A percentile compares a stretch with the other conserved stretches of the same genome.
Evolutionary conservation across 2,113 vertebrate species (phyloP).

Genomic region (Campylorhamphus procurvoides): DNA sequence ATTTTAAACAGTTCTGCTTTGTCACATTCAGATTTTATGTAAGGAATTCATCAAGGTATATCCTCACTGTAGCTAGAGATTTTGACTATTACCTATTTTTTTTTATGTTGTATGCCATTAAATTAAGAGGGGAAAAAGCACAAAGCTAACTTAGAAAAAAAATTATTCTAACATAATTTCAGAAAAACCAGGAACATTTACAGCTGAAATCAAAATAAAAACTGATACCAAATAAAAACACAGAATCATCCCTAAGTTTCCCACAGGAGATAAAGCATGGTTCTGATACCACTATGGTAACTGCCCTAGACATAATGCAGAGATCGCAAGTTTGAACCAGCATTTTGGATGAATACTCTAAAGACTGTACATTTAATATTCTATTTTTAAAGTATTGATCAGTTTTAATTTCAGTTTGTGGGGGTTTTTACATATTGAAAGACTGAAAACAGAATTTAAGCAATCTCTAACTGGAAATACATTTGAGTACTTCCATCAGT

Average conservation of each 20-base stretch:
- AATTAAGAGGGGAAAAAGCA: background rate
- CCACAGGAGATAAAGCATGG: background rate
- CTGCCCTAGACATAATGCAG: background rate
- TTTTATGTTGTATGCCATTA: background rate
- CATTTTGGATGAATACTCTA: background rate
- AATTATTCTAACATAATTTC: background rate
- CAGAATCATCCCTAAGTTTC: background rate
- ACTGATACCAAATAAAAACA: background rate
- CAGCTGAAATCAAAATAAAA: background rate
- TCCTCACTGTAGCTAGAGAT: background rate
- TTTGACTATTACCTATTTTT: background rate
- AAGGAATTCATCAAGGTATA: background rate
- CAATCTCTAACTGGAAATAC: background rate
- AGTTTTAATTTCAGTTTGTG: background rate
- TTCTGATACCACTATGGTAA: background rate
- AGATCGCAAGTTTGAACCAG: background rate
- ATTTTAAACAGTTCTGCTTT: background rate
- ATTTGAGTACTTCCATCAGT: background rate
- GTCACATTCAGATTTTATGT: background rate
- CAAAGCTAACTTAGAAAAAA: background rate
- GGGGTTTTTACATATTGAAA: background rate
- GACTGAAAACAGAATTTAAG: background rate
- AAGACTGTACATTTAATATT: background rate
- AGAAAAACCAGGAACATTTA: background rate
- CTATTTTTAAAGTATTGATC: background rate